Evolutionary conservation across 2,113 vertebrate genomes (phyloP).

Genomic region (Mystacornis crossleyi): DNA sequence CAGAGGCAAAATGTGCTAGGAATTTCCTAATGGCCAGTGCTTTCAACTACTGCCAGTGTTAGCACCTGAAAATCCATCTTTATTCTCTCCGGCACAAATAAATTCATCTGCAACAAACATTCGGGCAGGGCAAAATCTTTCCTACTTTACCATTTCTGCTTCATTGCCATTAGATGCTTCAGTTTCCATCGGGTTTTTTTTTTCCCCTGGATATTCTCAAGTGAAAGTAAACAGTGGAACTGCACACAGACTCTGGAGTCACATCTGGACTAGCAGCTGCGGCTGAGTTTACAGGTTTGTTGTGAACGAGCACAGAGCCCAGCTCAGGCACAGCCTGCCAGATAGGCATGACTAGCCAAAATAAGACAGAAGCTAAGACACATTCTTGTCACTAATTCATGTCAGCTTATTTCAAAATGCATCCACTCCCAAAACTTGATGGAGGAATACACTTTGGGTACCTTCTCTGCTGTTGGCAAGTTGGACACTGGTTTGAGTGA

Average conservation of each 20-base stretch:
- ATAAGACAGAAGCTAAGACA: background rate
- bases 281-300: background rate
- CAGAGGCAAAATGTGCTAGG: background rate
- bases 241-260: background rate
- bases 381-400: background rate
- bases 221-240: background rate
- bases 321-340: background rate
- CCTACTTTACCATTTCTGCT: background rate
- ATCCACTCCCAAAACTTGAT: background rate
- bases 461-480: background rate
- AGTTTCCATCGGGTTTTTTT: background rate
- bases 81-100: background rate
- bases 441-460: background rate
- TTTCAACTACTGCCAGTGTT: background rate
- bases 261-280: slow-evolving; percentile 7
- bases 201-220: background rate
- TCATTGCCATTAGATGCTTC: background rate
- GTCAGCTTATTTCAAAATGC: background rate
- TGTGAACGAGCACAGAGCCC: background rate
- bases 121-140: background rate
- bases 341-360: background rate
- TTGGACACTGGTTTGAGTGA: background rate
- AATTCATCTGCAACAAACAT: background rate
- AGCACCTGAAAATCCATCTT: background rate
- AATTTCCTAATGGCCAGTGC: background rate